Evolutionary conservation across 92 coral and sea anemone species (phyloP).

Genomic region (Plumapathes pennacea): DNA sequence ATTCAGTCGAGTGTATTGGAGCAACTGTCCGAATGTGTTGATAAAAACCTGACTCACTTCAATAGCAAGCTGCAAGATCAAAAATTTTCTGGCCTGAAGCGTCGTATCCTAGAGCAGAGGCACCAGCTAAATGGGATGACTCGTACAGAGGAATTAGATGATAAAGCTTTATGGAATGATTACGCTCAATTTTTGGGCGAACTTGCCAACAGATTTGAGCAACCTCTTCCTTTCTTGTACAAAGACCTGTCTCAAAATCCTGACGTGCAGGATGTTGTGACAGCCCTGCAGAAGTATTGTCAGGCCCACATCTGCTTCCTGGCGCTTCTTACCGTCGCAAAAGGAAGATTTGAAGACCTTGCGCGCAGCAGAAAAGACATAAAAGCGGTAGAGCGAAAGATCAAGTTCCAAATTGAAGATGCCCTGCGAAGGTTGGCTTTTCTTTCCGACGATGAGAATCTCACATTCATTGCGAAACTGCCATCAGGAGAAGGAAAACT

Average conservation of each 20-base stretch:
- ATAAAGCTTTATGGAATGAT: slow-evolving; percentile 21
- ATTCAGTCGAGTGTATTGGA: slow-evolving; percentile 4
- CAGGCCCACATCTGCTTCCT: slow-evolving; percentile 22
- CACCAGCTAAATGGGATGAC: slow-evolving; percentile 3
- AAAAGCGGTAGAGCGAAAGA: neutral
- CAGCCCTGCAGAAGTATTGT: slow-evolving; percentile 25
- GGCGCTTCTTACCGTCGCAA: slow-evolving; percentile 33
- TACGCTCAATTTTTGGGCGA: slow-evolving; percentile 29
- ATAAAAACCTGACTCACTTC: neutral
- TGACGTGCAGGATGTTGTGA: slow-evolving; percentile 19
- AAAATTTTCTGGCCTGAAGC: neutral
- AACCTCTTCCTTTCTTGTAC: slow-evolving; percentile 9
- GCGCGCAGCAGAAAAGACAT: neutral
- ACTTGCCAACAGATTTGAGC: slow-evolving; percentile 14
- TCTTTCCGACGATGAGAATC: slow-evolving; percentile 25
- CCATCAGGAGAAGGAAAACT: slow-evolving; percentile 34
- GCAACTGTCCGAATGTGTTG: slow-evolving; percentile 3
- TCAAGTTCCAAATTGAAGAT: neutral
- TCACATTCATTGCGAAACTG: slow-evolving; percentile 27
- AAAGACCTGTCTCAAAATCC: slow-evolving; percentile 2
- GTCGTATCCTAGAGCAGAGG: slow-evolving; percentile 11
- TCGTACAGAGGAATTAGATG: slow-evolving; percentile 2
- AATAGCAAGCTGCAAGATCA: slow-evolving; percentile 15
- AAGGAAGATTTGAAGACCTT: slow-evolving; percentile 8
- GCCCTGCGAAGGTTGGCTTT: slow-evolving; percentile 6